Evolutionary conservation across 1,140 invertebrate genomes (phyloP).

Genomic region (Diorhabda elongata): DNA sequence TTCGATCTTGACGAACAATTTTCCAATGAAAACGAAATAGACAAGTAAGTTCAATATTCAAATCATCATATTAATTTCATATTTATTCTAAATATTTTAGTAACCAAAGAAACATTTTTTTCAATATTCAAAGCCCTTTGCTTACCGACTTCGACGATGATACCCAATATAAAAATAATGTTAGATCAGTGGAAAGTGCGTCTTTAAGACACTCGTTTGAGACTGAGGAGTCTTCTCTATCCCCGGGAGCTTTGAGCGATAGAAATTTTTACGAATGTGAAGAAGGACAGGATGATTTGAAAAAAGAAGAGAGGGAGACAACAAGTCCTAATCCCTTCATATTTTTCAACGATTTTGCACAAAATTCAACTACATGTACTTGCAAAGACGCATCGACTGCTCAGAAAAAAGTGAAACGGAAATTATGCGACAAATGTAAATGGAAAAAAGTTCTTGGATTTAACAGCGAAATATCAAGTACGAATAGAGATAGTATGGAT

Average conservation of each 20-base stretch:
- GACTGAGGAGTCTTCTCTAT: background rate
- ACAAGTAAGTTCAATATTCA: conserved; percentile 1
- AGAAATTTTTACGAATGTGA: background rate
- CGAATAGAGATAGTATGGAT: background rate
- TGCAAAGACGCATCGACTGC: background rate
- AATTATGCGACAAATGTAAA: background rate
- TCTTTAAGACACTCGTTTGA: background rate
- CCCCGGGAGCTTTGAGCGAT: background rate
- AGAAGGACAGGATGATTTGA: background rate
- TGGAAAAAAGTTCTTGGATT: conserved; percentile 2
- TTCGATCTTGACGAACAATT: background rate
- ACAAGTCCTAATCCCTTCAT: no score
- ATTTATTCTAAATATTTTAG: background rate
- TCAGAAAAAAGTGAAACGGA: background rate
- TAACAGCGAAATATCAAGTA: background rate
- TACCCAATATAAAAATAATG: background rate
- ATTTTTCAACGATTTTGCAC: background rate
- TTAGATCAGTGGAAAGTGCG: background rate
- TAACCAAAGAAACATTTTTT: background rate
- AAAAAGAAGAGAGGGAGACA: background rate
- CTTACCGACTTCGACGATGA: background rate
- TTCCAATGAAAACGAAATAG: conserved; percentile 1
- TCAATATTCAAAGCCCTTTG: background rate
- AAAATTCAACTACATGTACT: background rate
- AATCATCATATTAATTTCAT: background rate